phyloP scores from a whole-genome alignment of 2,113 vertebrate genomes.

The Mola mola region DNA sequence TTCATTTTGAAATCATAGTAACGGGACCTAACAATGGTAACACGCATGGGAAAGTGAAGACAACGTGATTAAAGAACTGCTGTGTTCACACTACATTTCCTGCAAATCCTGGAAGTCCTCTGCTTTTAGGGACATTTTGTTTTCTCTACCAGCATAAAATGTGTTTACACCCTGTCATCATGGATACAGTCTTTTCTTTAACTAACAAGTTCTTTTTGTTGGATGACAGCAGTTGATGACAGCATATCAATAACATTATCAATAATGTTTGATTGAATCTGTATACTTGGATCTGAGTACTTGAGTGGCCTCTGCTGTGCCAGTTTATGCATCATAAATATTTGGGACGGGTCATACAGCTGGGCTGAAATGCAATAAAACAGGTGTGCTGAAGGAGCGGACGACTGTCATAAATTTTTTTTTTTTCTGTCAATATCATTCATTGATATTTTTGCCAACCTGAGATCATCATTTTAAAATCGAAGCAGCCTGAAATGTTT shows the following conservation, averaged over 20 bases:
- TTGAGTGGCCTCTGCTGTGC: slow-evolving; percentile 47
- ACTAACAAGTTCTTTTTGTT: too few species aligned
- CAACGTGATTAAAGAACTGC: slow-evolving; percentile 24
- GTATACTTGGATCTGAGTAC: slow-evolving; percentile 26
- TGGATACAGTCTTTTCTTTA: too few species aligned
- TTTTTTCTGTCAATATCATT: too few species aligned
- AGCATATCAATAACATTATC: too few species aligned
- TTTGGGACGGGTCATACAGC: slow-evolving; percentile 21
- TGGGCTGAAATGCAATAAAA: slow-evolving; percentile 53
- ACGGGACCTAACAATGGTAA: slow-evolving; percentile 45
- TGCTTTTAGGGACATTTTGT: slow-evolving; percentile 21
- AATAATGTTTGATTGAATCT: too few species aligned
- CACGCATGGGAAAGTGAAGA: slow-evolving; percentile 26
- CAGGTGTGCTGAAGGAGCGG: slow-evolving; percentile 34
- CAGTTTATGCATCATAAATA: slow-evolving; percentile 55
- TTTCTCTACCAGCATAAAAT: slow-evolving; percentile 48
- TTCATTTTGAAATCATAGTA: too few species aligned
- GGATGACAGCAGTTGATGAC: too few species aligned
- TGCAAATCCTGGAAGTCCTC: slow-evolving; percentile 16
- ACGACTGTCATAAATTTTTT: slow-evolving; percentile 8
- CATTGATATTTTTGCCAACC: too few species aligned
- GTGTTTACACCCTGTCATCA: slow-evolving; percentile 56
- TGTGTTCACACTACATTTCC: slow-evolving; percentile 43
- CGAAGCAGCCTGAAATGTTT: too few species aligned
- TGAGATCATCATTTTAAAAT: too few species aligned